Base-by-base conservation (phyloP, 2,113 vertebrate species). In the Rafetus swinhoei region DNA sequence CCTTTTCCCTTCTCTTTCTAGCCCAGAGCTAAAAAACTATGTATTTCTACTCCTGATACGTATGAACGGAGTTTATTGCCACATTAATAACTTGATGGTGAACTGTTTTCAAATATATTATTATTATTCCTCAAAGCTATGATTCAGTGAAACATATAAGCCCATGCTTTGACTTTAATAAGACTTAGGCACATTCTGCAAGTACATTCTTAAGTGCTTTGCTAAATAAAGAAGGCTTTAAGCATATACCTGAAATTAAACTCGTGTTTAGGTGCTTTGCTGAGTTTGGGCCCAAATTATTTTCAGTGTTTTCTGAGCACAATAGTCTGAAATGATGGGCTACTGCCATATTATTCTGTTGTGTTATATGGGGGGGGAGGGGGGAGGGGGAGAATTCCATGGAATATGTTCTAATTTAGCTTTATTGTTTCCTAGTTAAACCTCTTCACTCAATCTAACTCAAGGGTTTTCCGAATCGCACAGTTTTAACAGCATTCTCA, bases 401-500 rank as follows among this genome's bases (percentile, higher is more conserved):
- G 87, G 86, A 93, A 88, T 89, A 32, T 84, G 86, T 96, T 96
- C 96, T 96, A 81, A 95, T 97, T 97, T 96, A 96, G 87, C 93
- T 96, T 97, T 97, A 83, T 97, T 98, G 96, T 93, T 96, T 98
- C 96, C 80, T 97, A 99, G 98, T 97, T 99, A 97, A 99, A 98
- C 96, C 98, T 99, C 81, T 99, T 99, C 97, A 98, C 98, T 94
- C 99, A 99, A 95, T 98, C 99, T 0, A 99, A 98, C 96, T 98
- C 98, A 85, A 98, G 98, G 96, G 98, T 99, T 96, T 98, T 98
- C 95, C 95, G 98, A 99, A 94, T 98, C 98, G 7, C 98, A 98
- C 97, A 99, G 98, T 97, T 99, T 99, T 96, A 99, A 98, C 97
- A 98, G 98, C 98, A 99, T 99, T 96, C 98, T 99, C 94, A 98